phyloP scores from a whole-genome alignment of 1,140 invertebrate genomes.

The Steinernema khuongi region DNA sequence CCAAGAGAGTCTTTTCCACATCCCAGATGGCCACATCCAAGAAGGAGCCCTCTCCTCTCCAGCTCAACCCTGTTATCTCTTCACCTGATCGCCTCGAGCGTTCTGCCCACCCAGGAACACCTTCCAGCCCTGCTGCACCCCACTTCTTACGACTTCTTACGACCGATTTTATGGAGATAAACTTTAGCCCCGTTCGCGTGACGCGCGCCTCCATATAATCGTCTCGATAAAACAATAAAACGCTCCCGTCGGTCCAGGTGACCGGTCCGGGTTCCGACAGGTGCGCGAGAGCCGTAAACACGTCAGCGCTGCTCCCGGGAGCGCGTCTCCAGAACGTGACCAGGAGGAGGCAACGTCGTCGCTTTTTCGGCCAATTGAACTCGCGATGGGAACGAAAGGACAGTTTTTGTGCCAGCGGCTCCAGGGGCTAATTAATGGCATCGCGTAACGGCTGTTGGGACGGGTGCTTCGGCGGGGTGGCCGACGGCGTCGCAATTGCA shows the following conservation, averaged over 20 bases:
- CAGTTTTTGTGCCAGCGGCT: conserved; percentile 16
- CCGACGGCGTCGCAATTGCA: no score
- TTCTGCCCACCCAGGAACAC: neutral
- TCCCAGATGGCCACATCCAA: no score
- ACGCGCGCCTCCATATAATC: conserved; percentile 15
- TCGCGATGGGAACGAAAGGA: conserved; percentile 10
- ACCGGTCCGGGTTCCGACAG: neutral
- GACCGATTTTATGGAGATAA: conserved; percentile 13
- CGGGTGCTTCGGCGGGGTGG: neutral
- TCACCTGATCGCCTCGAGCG: no score
- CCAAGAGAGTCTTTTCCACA: no score
- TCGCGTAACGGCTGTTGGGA: conserved; percentile 11
- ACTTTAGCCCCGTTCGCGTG: conserved; percentile 9
- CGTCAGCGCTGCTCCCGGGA: neutral
- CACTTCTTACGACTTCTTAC: conserved; percentile 11
- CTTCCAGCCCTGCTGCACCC: neutral
- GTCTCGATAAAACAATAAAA: conserved; percentile 13
- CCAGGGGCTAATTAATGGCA: conserved; percentile 7
- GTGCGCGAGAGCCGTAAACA: conserved; percentile 9
- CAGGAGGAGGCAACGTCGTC: neutral
- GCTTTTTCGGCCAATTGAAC: neutral
- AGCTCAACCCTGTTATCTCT: no score
- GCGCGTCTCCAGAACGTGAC: neutral
- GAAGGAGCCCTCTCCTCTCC: no score
- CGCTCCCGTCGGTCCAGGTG: neutral